Evolutionary conservation across 2,888 invertebrate species (phyloP).

Genomic region (Acleris emargana): DNA sequence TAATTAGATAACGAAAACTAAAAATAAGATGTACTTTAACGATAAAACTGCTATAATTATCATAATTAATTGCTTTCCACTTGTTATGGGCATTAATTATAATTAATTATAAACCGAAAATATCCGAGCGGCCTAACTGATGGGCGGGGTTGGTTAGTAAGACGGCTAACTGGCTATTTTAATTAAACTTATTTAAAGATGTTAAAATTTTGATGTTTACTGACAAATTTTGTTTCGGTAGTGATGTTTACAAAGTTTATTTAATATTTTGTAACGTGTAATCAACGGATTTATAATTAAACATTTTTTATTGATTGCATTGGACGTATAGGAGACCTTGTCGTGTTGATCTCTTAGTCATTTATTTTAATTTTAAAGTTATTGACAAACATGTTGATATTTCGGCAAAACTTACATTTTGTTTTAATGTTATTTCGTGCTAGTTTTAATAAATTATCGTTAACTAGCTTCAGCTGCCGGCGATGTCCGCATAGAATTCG

Average conservation of each 20-base stretch:
- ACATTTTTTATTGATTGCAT: not conserved
- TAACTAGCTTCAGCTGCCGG: too few species aligned
- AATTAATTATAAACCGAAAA: slow-evolving; percentile 42
- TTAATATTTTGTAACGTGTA: too few species aligned
- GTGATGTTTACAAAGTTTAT: not conserved
- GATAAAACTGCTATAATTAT: slow-evolving; percentile 37
- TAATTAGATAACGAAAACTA: slow-evolving; percentile 6
- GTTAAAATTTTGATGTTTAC: not conserved
- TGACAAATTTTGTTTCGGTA: not conserved
- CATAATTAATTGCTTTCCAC: slow-evolving; percentile 43
- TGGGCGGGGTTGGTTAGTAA: slow-evolving; percentile 36
- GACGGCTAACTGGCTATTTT: slow-evolving; percentile 9
- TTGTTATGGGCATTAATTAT: slow-evolving; percentile 44
- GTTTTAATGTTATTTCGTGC: too few species aligned
- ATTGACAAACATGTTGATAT: too few species aligned
- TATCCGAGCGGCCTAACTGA: slow-evolving; percentile 37
- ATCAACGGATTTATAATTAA: not conserved
- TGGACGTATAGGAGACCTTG: too few species aligned
- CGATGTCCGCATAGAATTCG: too few species aligned
- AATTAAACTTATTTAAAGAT: slow-evolving; percentile 27
- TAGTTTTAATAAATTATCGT: too few species aligned
- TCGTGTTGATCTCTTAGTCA: too few species aligned
- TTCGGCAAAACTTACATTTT: too few species aligned
- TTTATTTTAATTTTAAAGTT: too few species aligned
- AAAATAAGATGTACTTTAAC: slow-evolving; percentile 27